These are phyloP conservation scores for Drosophila sp. DNA, from an alignment of 1,140 invertebrate genomes.

Conservation along the genomic window DNA sequence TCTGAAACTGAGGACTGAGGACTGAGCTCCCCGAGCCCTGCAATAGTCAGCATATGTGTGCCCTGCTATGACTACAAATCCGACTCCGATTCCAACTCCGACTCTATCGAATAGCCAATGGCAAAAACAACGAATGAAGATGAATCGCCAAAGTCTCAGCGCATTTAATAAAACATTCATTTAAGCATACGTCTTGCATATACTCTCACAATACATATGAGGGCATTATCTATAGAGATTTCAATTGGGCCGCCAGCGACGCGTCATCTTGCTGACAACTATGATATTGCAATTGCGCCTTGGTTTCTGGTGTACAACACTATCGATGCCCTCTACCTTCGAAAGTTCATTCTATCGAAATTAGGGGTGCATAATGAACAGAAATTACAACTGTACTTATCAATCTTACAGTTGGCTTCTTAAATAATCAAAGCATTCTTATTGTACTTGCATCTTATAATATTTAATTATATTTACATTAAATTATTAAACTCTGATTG, in stretches of 20 bases:
- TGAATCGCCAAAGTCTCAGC: constrained; percentile 52
- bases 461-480: too few species aligned
- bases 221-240: constrained; percentile 31
- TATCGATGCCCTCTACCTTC: not conserved
- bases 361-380: not conserved
- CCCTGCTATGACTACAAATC: not conserved
- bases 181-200: constrained; percentile 39
- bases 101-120: constrained; percentile 44
- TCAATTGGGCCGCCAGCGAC: constrained; percentile 42
- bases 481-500: too few species aligned
- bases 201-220: not conserved
- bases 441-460: too few species aligned
- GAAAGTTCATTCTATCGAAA: not conserved
- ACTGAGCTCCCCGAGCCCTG: constrained; percentile 10
- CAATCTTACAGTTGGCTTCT: not conserved
- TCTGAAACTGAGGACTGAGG: constrained; percentile 38
- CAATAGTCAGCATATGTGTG: constrained; percentile 33
- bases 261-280: constrained; percentile 39
- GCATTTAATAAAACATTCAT: constrained; percentile 58
- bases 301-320: not conserved
- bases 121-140: constrained; percentile 50
- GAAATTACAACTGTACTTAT: not conserved
- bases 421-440: too few species aligned
- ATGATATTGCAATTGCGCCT: constrained; percentile 1
- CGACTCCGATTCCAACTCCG: not conserved